Conservation (phyloP, 2,797 vertebrate genomes). For the Urocyon cinereoargenteus region DNA sequence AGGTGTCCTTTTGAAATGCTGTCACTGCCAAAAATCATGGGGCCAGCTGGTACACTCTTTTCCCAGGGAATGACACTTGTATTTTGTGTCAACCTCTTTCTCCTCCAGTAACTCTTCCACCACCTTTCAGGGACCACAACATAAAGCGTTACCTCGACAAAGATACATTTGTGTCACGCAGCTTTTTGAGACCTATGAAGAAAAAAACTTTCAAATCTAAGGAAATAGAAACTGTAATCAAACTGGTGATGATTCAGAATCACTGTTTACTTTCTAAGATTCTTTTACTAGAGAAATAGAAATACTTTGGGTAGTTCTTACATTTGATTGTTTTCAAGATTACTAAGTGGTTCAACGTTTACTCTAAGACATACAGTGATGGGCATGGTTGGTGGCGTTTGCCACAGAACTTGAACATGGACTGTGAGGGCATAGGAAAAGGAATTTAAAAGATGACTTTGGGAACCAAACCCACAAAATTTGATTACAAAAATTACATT, state of each 20-base stretch:
- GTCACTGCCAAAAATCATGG: not conserved
- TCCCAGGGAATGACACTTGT: not conserved
- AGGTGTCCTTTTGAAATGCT: not conserved
- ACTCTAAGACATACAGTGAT: not conserved
- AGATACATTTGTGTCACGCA: not conserved
- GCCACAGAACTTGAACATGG: not conserved
- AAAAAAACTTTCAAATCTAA: not conserved
- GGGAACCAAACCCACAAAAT: not conserved
- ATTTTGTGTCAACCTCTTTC: not conserved
- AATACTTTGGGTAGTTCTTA: not conserved
- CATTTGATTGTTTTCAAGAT: not conserved
- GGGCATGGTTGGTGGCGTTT: not conserved
- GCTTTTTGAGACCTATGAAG: not conserved
- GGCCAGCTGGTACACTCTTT: not conserved
- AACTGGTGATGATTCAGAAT: not conserved
- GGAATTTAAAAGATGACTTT: slow-evolving; percentile 9
- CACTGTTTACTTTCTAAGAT: slow-evolving; percentile 33
- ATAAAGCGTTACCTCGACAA: not conserved
- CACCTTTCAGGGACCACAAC: not conserved
- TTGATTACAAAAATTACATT: not conserved
- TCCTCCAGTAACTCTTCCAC: not conserved
- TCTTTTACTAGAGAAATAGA: not conserved
- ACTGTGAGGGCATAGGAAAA: not conserved
- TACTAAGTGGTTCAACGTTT: not conserved
- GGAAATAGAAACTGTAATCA: not conserved